Percentiles rank a stretch among this genome's conserved stretches.
These are phyloP conservation scores for Pogonognathellus flavescens DNA, from an alignment of 1,140 invertebrate species.

Conservation along the genomic window DNA sequence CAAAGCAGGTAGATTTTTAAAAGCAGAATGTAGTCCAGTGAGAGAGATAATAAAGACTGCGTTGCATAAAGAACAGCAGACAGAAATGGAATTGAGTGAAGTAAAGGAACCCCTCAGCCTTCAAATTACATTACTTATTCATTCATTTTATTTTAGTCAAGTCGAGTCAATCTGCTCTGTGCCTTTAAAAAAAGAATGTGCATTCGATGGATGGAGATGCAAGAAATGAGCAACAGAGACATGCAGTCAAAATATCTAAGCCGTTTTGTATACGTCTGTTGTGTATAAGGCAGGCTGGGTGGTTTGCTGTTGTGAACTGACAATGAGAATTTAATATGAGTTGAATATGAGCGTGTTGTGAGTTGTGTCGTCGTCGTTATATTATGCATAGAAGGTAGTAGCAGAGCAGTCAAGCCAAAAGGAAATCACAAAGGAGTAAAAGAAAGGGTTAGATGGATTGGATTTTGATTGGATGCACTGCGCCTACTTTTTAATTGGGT, in stretches of 20 bases:
- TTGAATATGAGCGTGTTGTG: too few relatives aligned
- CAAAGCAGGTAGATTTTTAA: constrained; percentile 7
- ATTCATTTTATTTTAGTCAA: constrained; percentile 31
- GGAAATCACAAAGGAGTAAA: constrained; percentile 28
- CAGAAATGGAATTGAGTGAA: neutral
- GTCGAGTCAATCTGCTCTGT: constrained; percentile 20
- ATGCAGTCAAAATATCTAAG: neutral
- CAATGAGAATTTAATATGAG: too few relatives aligned
- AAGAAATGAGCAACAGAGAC: constrained; percentile 2
- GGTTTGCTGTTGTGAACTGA: neutral
- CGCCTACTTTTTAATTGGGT: constrained; percentile 56
- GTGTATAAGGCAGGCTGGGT: constrained; percentile 10
- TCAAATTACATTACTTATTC: constrained; percentile 48
- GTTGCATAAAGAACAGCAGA: neutral
- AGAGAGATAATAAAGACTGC: too few relatives aligned
- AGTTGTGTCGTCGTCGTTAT: neutral
- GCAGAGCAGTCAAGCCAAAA: neutral
- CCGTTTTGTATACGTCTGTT: neutral
- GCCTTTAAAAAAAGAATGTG: constrained; percentile 20
- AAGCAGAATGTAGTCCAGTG: constrained; percentile 16
- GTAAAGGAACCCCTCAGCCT: constrained; percentile 19
- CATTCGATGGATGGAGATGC: constrained; percentile 30
- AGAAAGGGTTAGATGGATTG: constrained; percentile 19
- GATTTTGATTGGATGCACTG: constrained; percentile 54
- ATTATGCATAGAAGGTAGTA: neutral